A percentile compares a stretch with the other conserved stretches of the same genome.
Evolutionary conservation across 2,797 vertebrate species (phyloP).

Genomic region (Labroides dimidiatus): DNA sequence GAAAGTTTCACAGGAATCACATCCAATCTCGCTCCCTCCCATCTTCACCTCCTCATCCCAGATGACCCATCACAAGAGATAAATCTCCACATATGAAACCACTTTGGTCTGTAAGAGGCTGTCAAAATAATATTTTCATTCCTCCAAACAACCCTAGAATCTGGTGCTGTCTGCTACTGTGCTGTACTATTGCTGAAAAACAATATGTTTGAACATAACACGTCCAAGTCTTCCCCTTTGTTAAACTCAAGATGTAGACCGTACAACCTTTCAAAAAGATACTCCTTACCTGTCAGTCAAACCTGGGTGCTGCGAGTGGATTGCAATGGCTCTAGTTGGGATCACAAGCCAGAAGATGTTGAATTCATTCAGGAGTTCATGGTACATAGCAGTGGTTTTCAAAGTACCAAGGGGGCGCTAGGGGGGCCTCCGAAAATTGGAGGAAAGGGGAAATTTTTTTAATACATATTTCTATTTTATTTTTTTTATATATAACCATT

Average conservation of each 20-base stretch:
- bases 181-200: conserved; percentile 22
- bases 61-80: conserved; percentile 60
- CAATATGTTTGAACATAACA: conserved; percentile 34
- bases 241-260: not conserved
- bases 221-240: not conserved
- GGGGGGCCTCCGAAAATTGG: too few relatives aligned
- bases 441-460: too few relatives aligned
- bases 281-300: conserved; percentile 33
- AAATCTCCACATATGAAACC: conserved; percentile 58
- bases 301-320: conserved; percentile 11
- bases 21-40: conserved; percentile 40
- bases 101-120: conserved; percentile 61
- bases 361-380: conserved; percentile 17
- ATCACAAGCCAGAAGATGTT: conserved; percentile 11
- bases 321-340: conserved; percentile 16
- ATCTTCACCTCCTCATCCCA: conserved; percentile 25
- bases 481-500: too few relatives aligned
- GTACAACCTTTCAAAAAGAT: conserved; percentile 7
- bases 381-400: too few relatives aligned
- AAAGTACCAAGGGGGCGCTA: too few relatives aligned
- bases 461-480: too few relatives aligned
- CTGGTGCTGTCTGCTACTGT: conserved; percentile 40
- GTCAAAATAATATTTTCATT: conserved; percentile 61
- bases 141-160: conserved; percentile 27
- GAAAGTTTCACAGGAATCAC: conserved; percentile 55